Percentiles rank a stretch among this genome's conserved stretches.
Evolutionary conservation across 2,888 invertebrate genomes (phyloP).

Genomic region (Deroplatys truncata): DNA sequence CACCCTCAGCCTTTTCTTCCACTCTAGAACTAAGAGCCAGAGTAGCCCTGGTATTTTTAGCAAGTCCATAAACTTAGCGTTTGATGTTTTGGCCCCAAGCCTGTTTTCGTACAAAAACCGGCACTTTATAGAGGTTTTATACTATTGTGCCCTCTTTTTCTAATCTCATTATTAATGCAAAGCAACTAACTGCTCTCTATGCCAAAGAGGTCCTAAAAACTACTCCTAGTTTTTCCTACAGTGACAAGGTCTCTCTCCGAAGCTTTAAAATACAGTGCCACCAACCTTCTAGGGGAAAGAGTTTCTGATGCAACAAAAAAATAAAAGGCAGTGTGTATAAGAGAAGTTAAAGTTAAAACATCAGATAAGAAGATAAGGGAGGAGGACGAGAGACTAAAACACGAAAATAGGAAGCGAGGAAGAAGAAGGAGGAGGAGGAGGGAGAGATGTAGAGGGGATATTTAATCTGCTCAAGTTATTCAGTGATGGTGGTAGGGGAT

Average conservation of each 20-base stretch:
- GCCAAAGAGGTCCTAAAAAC: not conserved
- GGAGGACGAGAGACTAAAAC: not conserved
- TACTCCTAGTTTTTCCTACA: not conserved
- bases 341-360: constrained; percentile 11
- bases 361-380: constrained; percentile 2
- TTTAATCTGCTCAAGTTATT: constrained; percentile 23
- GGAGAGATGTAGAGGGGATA: constrained; percentile 11
- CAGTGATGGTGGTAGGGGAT: constrained; percentile 10
- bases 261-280: not conserved
- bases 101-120: not conserved
- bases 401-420: not conserved
- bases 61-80: not conserved
- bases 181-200: not conserved
- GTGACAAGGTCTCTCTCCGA: not conserved
- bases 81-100: not conserved
- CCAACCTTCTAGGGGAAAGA: not conserved
- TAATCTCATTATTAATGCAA: not conserved
- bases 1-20: too few species aligned
- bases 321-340: not conserved
- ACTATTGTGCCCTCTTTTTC: not conserved
- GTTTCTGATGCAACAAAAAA: not conserved
- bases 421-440: not conserved
- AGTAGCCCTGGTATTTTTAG: not conserved
- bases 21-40: too few species aligned
- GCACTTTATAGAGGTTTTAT: not conserved